Base-by-base conservation (phyloP, 2,888 invertebrate genomes). In the Neoaliturus tenellus region DNA sequence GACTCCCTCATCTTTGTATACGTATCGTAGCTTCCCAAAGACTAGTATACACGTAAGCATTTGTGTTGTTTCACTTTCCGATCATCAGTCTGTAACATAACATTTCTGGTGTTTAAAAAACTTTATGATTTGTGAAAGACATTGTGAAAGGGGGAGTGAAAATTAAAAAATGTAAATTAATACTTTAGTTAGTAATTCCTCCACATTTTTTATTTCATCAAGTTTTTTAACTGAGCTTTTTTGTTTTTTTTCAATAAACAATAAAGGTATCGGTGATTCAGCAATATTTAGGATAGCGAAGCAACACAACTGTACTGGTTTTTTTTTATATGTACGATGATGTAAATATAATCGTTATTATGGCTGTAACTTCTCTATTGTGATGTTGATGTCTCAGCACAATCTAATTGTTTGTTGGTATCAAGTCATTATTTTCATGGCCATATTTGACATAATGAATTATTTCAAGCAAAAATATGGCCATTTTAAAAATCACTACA, bases 11-110 rank as follows among this genome's bases (percentile, higher is more conserved):
- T 62, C 62, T 62, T 17, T 55, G 78, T 78, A 78, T 78, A 78
- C 78, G 78, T 55, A 33, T 31, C n/a, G 14, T 78, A 78, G 73
- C 55, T 82, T 73, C 73, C 82, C 82, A 82, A 82, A 82, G 82
- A 82, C 48, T 82, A 55, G 71, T 55, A 35, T 82, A 73, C 82
- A 69, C n/a, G 8, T 10, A 17, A 20, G 8, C 69, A 55, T 14
- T 35, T 55, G 78, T 51, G 78, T 78, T 33, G 55, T 20, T 78
- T 6, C 28, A 71, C 23, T 10, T n/a, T n/a, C n/a, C n/a, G n/a
- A n/a, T 8, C 39, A 39, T 39, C 12, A 8, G 6, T 39, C 39
- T 39, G 12, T 39, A 39, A 39, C 39, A 39, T 39, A 39, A 39
- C 12, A 39, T n/a, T n/a, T 6, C 39, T 39, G 39, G 39, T 39